Evolutionary conservation across 2,113 vertebrate species (phyloP), one percentile per base, ranked within the genome.

Genomic region (Aspidoscelis tigris): DNA sequence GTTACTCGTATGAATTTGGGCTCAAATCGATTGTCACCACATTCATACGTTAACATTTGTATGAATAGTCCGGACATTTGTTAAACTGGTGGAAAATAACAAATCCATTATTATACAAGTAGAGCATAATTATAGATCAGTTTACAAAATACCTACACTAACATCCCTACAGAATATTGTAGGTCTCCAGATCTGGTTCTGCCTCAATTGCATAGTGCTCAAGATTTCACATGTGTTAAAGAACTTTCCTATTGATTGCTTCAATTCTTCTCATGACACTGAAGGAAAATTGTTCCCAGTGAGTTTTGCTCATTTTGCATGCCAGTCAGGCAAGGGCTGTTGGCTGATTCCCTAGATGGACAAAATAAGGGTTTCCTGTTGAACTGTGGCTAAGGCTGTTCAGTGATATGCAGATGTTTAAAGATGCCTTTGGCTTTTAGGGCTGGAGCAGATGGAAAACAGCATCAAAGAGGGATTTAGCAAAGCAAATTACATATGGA

Each of bases 261-360:
- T 44, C 80, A 22, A 33, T 76, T 91, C 80, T 94, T 94, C 90
- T 90, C 90, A 81, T 92, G 91, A 93, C 91, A 90, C 88, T 87
- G 91, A 82, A 92, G 92, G 90, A 92, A 92, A 93, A 92, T 88
- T 80, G 79, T 86, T 76, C 88, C 72, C 76, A 61, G 22, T 4
- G 3, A 55, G 85, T 0, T 1, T 20, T 68, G 84, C 65, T 86
- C 88, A 90, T 84, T 89, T 92, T 92, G 90, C 90, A 93, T 43
- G 84, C 43, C 68, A 33, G 24, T 53, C 50, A 65, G 72, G 65
- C 12, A 61, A 4, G 26, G 69, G 65, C 72, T 58, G 66, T 69
- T 22, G 21, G 4, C 26, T 74, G 77, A 84, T 85, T 47, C 70
- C 1, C 22, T 12, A 43, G 86, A 76, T 41, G 39, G 26, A 44